Evolutionary conservation across 2,888 invertebrate species (phyloP), one percentile per base, ranked within the genome.

Genomic region (Latrodectus hesperus): DNA sequence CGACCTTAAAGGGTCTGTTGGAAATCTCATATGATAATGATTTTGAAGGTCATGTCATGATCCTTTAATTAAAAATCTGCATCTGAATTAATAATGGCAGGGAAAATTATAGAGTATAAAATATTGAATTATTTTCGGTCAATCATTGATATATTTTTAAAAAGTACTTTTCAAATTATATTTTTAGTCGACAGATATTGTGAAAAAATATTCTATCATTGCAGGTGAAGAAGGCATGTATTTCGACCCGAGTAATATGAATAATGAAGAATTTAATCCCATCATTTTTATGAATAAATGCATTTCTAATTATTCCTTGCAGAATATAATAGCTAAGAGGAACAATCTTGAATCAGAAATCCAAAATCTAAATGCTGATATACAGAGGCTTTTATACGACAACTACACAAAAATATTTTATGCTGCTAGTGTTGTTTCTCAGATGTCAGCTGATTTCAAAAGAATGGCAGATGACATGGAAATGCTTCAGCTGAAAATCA

Each of bases 221-320:
- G 49, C 26, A 77, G 80, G 22, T 17, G 5, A 74, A 74, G 26
- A 55, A 52, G 80, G 75, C 9, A 60, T 60, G 60, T 12, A 26
- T 14, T 81, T 76, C 12, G 81, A 87, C 55, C 86, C 86, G 1
- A 76, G 16, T n/a, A 67, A 87, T 17, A 38, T 87, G 65, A 76
- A 87, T 26, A 76, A 65, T 52, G 86, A 87, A 60, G 86, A 87
- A 17, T 87, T 87, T 55, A 87, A 87, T 55, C 11, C 73, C 6
- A 67, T 53, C 12, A 26, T 87, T 14, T 87, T 64, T 17, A 72
- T 87, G 17, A 9, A 76, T 49, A 71, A 72, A 51, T 55, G 67
- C 51, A n/a, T n/a, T 8, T 14, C 73, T n/a, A 70, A 73, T 17
- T 77, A 52, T 65, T 67, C 9, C 53, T 71, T 87, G 49, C 51